A percentile compares a stretch with the other conserved stretches of the same genome.
phyloP scores from a whole-genome alignment of 1,140 invertebrate genomes.

The Formica selysi region DNA sequence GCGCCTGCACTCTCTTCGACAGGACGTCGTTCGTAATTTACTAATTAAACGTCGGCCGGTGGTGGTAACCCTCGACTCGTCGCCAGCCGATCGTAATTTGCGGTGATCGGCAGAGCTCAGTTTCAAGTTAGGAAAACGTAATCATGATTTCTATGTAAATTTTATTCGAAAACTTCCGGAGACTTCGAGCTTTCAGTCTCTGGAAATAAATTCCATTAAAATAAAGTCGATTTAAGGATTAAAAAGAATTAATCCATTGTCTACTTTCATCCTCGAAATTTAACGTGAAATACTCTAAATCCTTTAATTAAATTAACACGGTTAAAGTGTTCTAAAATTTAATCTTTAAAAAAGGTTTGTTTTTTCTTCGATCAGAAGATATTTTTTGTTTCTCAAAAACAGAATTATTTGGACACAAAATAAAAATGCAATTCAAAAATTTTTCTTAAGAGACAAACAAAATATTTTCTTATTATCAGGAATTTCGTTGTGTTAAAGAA shows the following conservation, averaged over 20 bases:
- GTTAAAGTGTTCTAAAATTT: not conserved
- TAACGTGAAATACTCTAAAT: not conserved
- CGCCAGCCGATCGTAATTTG: constrained; percentile 2
- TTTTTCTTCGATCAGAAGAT: not conserved
- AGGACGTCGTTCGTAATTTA: constrained; percentile 57
- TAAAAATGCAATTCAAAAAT: not conserved
- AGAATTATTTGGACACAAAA: not conserved
- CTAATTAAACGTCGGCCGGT: constrained; percentile 36
- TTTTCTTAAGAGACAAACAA: not conserved
- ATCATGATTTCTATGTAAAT: constrained; percentile 37
- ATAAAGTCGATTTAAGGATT: not conserved
- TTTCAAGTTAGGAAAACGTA: not conserved
- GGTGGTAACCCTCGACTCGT: not conserved
- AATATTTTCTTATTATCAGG: not conserved
- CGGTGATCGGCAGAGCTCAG: not conserved
- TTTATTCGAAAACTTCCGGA: constrained; percentile 4
- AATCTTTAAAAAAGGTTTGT: not conserved
- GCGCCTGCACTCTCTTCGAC: constrained; percentile 42
- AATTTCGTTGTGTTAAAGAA: not conserved
- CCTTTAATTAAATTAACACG: not conserved
- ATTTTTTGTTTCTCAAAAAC: not conserved
- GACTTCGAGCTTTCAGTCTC: not conserved
- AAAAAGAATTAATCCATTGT: not conserved
- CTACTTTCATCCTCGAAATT: not conserved
- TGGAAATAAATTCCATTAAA: not conserved